A percentile compares a stretch with the other conserved stretches of the same genome.
Conservation (phyloP, 2,113 vertebrate genomes). For the Tyrannus savana region DNA sequence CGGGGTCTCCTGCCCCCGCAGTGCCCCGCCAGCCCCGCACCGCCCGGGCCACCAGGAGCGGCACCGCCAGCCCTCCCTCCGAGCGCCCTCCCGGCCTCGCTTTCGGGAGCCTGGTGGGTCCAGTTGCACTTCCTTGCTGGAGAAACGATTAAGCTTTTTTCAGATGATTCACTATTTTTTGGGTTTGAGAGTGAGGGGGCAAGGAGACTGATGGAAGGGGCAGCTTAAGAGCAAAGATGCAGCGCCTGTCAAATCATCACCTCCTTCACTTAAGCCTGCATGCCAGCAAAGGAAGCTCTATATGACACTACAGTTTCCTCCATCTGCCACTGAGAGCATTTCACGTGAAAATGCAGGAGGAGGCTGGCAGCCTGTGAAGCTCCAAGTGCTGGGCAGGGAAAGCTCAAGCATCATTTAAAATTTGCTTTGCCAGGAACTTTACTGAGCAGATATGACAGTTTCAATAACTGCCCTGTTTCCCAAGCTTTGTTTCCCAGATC, state of each 20-base stretch:
- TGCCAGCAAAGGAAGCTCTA: not conserved
- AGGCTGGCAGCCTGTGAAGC: not conserved
- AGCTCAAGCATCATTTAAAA: not conserved
- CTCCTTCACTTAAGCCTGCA: not conserved
- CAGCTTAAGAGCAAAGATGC: not conserved
- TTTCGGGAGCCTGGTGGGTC: accelerated
- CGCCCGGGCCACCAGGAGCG: accelerated
- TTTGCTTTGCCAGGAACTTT: not conserved
- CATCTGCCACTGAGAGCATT: not conserved
- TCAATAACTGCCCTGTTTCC: not conserved
- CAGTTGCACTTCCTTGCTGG: accelerated
- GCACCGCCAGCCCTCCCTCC: not conserved
- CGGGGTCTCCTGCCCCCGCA: no score
- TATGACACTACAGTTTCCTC: not conserved
- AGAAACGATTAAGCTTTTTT: not conserved
- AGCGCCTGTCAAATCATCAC: not conserved
- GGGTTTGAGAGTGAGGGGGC: not conserved
- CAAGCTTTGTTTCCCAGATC: not conserved
- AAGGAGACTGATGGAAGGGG: not conserved
- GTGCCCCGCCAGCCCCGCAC: not conserved
- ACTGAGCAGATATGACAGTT: not conserved
- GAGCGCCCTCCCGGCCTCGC: not conserved
- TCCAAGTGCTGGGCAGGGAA: not conserved
- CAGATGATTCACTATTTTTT: not conserved
- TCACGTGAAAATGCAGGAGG: not conserved